A percentile compares a stretch with the other conserved stretches of the same genome.
These are phyloP conservation scores for Brachyopa scutellaris DNA, from an alignment of 2,888 invertebrate genomes.

Conservation along the genomic window DNA sequence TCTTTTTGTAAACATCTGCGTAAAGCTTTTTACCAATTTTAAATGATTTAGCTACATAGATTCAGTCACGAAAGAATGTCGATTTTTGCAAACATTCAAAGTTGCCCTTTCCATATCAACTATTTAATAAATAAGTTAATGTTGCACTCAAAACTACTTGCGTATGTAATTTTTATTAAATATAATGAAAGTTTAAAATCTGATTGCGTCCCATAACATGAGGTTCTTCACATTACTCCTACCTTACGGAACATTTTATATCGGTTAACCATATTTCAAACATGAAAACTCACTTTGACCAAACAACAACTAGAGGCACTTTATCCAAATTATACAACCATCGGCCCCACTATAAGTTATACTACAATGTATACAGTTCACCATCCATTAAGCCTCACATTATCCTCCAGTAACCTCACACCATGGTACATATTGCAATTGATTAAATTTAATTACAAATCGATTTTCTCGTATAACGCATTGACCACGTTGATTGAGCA, in stretches of 20 bases:
- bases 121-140: too few species aligned
- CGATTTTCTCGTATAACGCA: constrained; percentile 71
- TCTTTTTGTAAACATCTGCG: too few species aligned
- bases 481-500: constrained; percentile 70
- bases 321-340: constrained; percentile 1
- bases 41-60: too few species aligned
- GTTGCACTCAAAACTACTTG: too few species aligned
- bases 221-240: background rate
- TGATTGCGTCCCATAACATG: background rate
- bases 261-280: constrained; percentile 54
- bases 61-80: too few species aligned
- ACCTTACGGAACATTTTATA: background rate
- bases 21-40: too few species aligned
- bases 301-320: background rate
- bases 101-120: too few species aligned
- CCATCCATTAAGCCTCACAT: background rate
- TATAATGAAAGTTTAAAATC: constrained; percentile 22
- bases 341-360: too few species aligned
- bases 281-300: constrained; percentile 49
- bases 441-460: constrained; percentile 73
- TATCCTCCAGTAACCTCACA: background rate
- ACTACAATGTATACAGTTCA: background rate
- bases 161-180: constrained; percentile 7
- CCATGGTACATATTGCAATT: constrained; percentile 59
- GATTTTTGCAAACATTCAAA: too few species aligned